Conservation (phyloP, 2,797 vertebrate species). For the Ataeniobius toweri region DNA sequence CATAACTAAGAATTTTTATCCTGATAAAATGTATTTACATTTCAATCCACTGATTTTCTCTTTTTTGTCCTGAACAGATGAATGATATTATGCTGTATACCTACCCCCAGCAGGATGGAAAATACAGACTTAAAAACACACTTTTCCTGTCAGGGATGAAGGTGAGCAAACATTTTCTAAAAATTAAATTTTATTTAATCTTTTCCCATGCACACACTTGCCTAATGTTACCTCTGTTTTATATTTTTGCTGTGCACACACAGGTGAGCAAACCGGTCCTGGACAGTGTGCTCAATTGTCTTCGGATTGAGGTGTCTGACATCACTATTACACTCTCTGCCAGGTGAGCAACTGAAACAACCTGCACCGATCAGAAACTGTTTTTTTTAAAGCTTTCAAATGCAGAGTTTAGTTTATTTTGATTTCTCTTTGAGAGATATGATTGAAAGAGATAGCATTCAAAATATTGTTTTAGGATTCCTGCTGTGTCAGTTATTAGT, state of each 20-base stretch:
- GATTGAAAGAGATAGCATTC: background rate
- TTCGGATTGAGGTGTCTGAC: slow-evolving; percentile 90
- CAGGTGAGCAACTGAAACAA: slow-evolving; percentile 78
- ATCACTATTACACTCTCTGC: slow-evolving; percentile 90
- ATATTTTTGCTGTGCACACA: slow-evolving; percentile 8
- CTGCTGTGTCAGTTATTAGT: background rate
- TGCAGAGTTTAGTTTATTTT: background rate
- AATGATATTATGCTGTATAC: slow-evolving; percentile 96
- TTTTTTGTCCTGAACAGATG: slow-evolving; percentile 81
- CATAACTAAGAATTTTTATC: background rate
- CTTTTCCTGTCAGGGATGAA: slow-evolving; percentile 91
- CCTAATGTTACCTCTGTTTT: background rate
- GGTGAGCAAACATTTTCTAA: slow-evolving; percentile 72
- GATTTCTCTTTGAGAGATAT: background rate
- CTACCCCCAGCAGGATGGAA: slow-evolving; percentile 95
- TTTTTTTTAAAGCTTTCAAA: background rate
- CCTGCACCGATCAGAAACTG: background rate
- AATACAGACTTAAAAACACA: slow-evolving; percentile 92
- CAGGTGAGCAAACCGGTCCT: slow-evolving; percentile 91
- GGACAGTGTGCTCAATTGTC: slow-evolving; percentile 87
- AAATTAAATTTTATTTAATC: background rate
- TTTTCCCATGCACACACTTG: background rate
- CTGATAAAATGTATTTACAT: background rate
- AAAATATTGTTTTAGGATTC: background rate
- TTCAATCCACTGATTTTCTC: background rate